Percentiles rank a stretch among this genome's conserved stretches.
Evolutionary conservation across 1,140 invertebrate genomes (phyloP).

Genomic region (Zaprionus africanus): DNA sequence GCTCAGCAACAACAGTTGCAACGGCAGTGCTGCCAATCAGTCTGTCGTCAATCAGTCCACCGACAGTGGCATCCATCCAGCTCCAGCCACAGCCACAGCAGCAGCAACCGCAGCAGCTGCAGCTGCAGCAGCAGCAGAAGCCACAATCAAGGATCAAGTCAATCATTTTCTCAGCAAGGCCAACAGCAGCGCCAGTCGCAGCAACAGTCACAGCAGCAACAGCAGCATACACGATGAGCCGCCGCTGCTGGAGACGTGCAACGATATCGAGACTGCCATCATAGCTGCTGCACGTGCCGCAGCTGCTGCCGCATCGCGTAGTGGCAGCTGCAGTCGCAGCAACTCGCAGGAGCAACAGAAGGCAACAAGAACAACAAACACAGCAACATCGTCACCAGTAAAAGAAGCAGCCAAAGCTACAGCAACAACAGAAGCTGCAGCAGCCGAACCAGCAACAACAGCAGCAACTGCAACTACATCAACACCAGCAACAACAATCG

Average conservation of each 20-base stretch:
- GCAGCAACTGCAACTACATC: neutral
- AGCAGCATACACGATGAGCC: conserved; percentile 53
- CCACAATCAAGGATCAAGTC: conserved; percentile 58
- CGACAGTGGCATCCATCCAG: conserved; percentile 72
- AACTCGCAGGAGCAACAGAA: conserved; percentile 66
- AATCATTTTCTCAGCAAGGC: conserved; percentile 68
- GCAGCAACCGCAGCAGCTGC: neutral
- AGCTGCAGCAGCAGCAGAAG: neutral
- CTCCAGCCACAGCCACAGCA: conserved; percentile 6
- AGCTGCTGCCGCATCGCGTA: conserved; percentile 52
- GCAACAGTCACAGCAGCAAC: conserved; percentile 37
- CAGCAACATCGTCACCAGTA: neutral
- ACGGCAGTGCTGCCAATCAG: conserved; percentile 9
- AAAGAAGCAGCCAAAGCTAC: neutral
- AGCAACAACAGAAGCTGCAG: neutral
- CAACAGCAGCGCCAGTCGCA: conserved; percentile 51
- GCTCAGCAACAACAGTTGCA: conserved; percentile 32
- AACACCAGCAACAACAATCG: neutral
- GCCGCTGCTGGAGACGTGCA: conserved; percentile 71
- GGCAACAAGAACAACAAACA: neutral
- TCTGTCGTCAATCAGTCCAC: conserved; percentile 68
- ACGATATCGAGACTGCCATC: conserved; percentile 80
- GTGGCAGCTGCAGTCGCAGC: conserved; percentile 60
- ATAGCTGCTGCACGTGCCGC: conserved; percentile 76
- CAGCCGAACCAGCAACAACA: conserved; percentile 3